Evolutionary conservation across 2,113 vertebrate species (phyloP).

Genomic region (Menidia beryllina): DNA sequence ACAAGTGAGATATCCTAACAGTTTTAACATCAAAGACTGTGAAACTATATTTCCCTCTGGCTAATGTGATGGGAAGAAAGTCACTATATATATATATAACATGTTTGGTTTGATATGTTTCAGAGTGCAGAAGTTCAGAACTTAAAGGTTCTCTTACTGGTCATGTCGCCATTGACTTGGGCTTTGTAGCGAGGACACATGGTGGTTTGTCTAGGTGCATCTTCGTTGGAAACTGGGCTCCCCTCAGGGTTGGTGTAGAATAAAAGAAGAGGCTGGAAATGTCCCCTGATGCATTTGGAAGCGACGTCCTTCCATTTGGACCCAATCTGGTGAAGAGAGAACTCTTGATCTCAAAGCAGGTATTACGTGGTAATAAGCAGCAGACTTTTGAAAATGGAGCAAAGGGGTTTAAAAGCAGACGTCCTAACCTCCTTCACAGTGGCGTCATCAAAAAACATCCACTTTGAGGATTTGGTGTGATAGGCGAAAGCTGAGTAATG

Average conservation of each 20-base stretch:
- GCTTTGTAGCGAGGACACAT: constrained; percentile 90
- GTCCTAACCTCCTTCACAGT: constrained; percentile 94
- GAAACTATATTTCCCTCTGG: neutral
- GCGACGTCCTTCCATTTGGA: constrained; percentile 97
- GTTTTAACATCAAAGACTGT: neutral
- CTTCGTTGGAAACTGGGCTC: constrained; percentile 91
- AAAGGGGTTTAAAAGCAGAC: constrained; percentile 27
- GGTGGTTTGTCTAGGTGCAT: constrained; percentile 91
- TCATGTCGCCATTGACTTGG: constrained; percentile 82
- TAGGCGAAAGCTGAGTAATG: constrained; percentile 98
- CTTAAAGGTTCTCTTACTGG: constrained; percentile 80
- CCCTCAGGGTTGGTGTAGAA: constrained; percentile 97
- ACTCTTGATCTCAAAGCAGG: constrained; percentile 13
- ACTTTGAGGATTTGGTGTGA: constrained; percentile 96
- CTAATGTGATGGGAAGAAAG: neutral
- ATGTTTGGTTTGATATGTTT: neutral
- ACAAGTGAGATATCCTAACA: neutral
- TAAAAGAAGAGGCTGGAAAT: constrained; percentile 94
- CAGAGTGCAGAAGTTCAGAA: neutral
- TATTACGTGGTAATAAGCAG: constrained; percentile 18
- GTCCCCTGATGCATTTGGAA: constrained; percentile 93
- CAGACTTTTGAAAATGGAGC: constrained; percentile 2
- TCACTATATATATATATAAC: neutral
- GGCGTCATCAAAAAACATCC: constrained; percentile 98
- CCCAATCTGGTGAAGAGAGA: constrained; percentile 84